Evolutionary conservation across 2,797 vertebrate genomes (phyloP).

Genomic region (Balearica regulorum): DNA sequence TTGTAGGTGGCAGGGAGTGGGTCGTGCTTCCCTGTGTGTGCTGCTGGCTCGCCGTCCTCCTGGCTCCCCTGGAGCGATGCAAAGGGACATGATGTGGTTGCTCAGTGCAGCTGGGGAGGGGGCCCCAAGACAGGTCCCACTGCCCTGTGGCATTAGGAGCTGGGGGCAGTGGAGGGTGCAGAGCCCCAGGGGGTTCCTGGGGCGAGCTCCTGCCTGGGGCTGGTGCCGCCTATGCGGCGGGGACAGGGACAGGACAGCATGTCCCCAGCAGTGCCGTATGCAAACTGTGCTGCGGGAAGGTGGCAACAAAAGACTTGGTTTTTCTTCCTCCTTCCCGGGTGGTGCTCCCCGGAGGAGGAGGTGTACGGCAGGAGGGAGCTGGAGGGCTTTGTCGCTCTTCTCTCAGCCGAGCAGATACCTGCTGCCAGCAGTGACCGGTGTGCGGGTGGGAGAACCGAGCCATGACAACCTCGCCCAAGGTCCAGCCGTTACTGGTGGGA

Average conservation of each 20-base stretch:
- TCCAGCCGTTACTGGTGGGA: background rate
- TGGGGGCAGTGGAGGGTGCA: background rate
- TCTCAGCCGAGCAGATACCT: fast-evolving
- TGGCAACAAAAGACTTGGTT: background rate
- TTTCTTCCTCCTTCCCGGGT: background rate
- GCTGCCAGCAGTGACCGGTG: background rate
- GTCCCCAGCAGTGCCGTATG: background rate
- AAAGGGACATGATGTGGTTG: background rate
- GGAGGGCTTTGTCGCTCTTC: background rate
- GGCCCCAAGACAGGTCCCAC: background rate
- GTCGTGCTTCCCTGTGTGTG: background rate
- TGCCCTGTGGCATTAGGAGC: fast-evolving
- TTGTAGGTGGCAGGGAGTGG: background rate
- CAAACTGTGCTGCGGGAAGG: background rate
- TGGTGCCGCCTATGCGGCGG: fast-evolving
- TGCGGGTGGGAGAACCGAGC: fast-evolving
- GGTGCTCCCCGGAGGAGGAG: background rate
- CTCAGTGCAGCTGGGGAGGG: background rate
- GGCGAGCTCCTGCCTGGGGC: background rate
- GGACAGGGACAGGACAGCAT: background rate
- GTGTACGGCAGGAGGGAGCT: background rate
- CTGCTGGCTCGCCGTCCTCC: background rate
- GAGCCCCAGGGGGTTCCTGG: background rate
- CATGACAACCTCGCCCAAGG: background rate
- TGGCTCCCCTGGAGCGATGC: background rate